Evolutionary conservation across 2,888 invertebrate genomes (phyloP).

Genomic region (Ectropis crepuscularia): DNA sequence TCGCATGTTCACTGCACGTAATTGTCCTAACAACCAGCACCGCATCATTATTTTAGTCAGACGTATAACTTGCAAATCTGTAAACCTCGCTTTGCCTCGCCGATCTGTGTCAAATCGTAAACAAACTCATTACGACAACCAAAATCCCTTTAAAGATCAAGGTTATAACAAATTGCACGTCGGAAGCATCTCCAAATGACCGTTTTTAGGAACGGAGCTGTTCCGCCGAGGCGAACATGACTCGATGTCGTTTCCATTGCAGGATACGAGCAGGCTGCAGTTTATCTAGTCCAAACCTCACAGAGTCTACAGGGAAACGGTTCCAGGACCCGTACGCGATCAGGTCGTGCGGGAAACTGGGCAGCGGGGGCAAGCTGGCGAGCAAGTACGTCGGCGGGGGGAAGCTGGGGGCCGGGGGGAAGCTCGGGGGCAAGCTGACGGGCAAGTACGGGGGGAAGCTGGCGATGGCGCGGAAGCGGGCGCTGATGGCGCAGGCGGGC

Average conservation of each 20-base stretch:
- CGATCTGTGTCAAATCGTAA: constrained; percentile 28
- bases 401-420: constrained; percentile 72
- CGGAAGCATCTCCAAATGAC: constrained; percentile 12
- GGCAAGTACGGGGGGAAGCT: constrained; percentile 83
- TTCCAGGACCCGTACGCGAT: constrained; percentile 70
- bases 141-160: constrained; percentile 18
- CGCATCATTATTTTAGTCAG: constrained; percentile 35
- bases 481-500: constrained; percentile 84
- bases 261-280: constrained; percentile 78
- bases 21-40: constrained; percentile 47
- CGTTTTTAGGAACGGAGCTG: background rate
- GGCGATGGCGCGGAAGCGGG: constrained; percentile 79
- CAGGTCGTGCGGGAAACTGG: constrained; percentile 76
- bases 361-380: constrained; percentile 70
- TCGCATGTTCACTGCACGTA: constrained; percentile 60
- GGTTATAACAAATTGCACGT: constrained; percentile 2
- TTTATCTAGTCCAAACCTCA: constrained; percentile 75
- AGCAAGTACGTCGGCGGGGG: constrained; percentile 74
- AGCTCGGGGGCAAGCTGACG: constrained; percentile 69
- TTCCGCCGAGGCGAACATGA: too few species aligned
- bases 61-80: constrained; percentile 27
- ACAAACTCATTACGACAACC: constrained; percentile 33
- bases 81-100: constrained; percentile 11
- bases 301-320: constrained; percentile 69
- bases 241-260: constrained; percentile 45